Evolutionary conservation across 2,888 invertebrate species (phyloP), one percentile per base, ranked within the genome.

Genomic region (Cabera pusaria): DNA sequence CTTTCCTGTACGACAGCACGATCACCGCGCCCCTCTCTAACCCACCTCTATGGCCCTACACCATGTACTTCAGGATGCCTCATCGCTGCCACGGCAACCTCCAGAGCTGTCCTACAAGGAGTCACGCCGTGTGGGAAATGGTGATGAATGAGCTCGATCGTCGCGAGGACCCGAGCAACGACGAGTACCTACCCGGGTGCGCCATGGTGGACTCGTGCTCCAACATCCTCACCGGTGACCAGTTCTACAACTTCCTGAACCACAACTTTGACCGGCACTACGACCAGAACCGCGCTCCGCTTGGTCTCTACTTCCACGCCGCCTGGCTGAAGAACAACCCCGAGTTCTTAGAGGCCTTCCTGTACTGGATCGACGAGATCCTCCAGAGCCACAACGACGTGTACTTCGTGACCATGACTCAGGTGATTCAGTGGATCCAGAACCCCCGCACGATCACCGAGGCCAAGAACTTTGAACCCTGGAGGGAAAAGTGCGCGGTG

Each of bases 21-120:
- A 97, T 98, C 73, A 97, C 97, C 0, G 96, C 97, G 1, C 96
- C 97, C 0, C 90, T 97, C 18, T 95, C 95, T 55, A 96, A 97
- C 72, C 96, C 96, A 8, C 97, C 97, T 32, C 93, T 97, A 54
- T 98, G 98, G 98, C 98, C 98, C 1, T 98, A 98, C 91, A 98
- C 98, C 39, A 95, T 98, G 94, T 98, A 98, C 91, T 98, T 97
- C 92, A 93, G 96, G 64, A 97, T 98, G 96, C 97, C 97, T 0
- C 97, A 97, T 80, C 93, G 95, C 44, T 98, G 98, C 69, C 97
- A 97, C 73, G 97, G 97, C 48, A 97, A 97, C 81, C 86, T 96
- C 40, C 97, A 97, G 76, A 96, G 93, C 72, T 97, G 97, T 73
- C 97, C 97, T 5, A 97, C 96, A 1, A 93, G 97, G 71, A 96